Percentiles rank a stretch among this genome's conserved stretches.
Evolutionary conservation across 2,888 invertebrate species (phyloP).

Genomic region (Spilosoma lubricipeda): DNA sequence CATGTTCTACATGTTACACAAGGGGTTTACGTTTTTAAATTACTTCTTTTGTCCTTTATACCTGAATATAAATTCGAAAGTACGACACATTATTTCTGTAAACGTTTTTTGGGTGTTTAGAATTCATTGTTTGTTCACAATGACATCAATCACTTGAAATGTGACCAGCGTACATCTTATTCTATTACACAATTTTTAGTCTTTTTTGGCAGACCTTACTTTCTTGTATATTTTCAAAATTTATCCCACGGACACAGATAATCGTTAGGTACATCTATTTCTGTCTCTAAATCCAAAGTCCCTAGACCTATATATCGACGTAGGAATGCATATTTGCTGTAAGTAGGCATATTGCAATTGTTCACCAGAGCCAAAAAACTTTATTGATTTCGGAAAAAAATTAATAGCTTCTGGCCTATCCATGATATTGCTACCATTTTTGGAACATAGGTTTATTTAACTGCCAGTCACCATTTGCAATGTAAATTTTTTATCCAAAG

Average conservation of each 20-base stretch:
- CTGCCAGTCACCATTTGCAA: too few species aligned
- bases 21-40: background rate
- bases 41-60: background rate
- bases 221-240: background rate
- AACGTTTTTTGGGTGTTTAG: background rate
- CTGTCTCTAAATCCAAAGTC: background rate
- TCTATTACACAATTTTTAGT: background rate
- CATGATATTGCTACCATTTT: too few species aligned
- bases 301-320: too few species aligned
- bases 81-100: background rate
- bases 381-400: too few species aligned
- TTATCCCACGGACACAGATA: background rate
- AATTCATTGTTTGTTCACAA: background rate
- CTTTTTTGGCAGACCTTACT: background rate
- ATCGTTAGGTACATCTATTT: background rate
- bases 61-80: background rate
- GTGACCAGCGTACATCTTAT: background rate
- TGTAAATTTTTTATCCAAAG: too few species aligned
- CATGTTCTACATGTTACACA: constrained; percentile 12
- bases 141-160: background rate
- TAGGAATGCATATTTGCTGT: too few species aligned
- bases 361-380: too few species aligned
- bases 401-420: too few species aligned
- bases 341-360: too few species aligned
- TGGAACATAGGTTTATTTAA: too few species aligned